Conservation (phyloP, 2,888 invertebrate genomes). For the Caenorhabditis zanzibari region DNA sequence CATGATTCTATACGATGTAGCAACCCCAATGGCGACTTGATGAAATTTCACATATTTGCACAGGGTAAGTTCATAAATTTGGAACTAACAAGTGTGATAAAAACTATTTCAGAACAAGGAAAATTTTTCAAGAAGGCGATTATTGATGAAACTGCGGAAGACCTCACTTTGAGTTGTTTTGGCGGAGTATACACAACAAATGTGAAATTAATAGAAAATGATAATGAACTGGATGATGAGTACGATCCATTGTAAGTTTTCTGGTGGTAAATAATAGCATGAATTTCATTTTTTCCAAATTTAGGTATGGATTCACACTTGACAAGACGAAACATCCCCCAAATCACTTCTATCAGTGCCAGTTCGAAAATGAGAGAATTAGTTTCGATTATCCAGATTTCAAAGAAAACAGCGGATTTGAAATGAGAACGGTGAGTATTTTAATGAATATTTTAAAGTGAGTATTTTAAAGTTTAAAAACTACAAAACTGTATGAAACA, state of each 20-base stretch:
- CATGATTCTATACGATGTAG: background rate
- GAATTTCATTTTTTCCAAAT: background rate
- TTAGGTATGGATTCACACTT: slow-evolving; percentile 14
- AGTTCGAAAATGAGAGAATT: background rate
- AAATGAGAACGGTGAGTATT: background rate
- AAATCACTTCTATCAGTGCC: slow-evolving; percentile 44
- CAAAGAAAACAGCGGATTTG: background rate
- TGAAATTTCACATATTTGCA: slow-evolving; percentile 13
- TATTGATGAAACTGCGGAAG: background rate
- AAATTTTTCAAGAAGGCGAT: slow-evolving; percentile 12
- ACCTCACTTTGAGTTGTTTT: slow-evolving; percentile 8
- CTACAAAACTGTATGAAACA: too few relatives aligned
- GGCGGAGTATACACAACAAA: slow-evolving; percentile 22
- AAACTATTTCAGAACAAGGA: background rate
- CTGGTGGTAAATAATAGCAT: too few relatives aligned
- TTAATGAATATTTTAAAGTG: background rate
- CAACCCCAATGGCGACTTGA: background rate
- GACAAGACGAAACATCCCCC: background rate
- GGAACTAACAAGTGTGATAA: background rate
- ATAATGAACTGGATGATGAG: background rate
- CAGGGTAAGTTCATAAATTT: background rate
- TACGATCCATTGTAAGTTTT: slow-evolving; percentile 52
- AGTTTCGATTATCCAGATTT: slow-evolving; percentile 2
- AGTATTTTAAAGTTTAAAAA: too few relatives aligned
- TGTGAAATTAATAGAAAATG: slow-evolving; percentile 22